These are phyloP conservation scores for Apus apus DNA, from an alignment of 2,113 vertebrate genomes.

Conservation along the genomic window DNA sequence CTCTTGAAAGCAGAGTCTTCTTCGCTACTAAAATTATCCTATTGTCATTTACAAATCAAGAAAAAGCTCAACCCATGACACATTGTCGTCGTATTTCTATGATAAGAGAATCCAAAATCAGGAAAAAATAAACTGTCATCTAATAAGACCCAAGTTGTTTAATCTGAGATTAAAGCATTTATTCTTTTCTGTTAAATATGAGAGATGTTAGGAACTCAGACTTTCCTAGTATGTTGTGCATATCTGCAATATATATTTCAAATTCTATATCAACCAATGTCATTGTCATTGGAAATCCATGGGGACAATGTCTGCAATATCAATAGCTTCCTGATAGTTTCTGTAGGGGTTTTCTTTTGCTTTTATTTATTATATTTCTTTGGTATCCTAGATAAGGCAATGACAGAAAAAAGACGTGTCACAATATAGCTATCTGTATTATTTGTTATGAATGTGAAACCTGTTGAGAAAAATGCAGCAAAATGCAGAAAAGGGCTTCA, in stretches of 20 bases:
- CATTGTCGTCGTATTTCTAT: neutral
- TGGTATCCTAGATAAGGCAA: neutral
- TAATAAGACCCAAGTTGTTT: neutral
- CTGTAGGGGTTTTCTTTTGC: neutral
- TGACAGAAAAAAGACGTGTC: neutral
- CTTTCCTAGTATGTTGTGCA: neutral
- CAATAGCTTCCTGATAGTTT: neutral
- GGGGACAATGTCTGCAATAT: neutral
- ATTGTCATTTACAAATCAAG: neutral
- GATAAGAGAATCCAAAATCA: neutral
- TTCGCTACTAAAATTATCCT: neutral
- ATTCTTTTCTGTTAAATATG: neutral
- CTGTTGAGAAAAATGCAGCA: neutral
- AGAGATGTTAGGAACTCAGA: neutral
- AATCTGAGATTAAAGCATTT: neutral
- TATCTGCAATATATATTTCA: neutral
- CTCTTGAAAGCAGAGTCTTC: neutral
- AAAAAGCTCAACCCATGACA: neutral
- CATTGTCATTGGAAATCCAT: neutral
- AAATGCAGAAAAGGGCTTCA: neutral
- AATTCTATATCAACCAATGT: neutral
- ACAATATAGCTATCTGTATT: neutral
- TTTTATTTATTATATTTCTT: constrained; percentile 3
- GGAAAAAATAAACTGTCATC: neutral
- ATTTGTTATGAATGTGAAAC: neutral